Conservation (phyloP, 2,113 vertebrate genomes). For the Oryzias melastigma region DNA sequence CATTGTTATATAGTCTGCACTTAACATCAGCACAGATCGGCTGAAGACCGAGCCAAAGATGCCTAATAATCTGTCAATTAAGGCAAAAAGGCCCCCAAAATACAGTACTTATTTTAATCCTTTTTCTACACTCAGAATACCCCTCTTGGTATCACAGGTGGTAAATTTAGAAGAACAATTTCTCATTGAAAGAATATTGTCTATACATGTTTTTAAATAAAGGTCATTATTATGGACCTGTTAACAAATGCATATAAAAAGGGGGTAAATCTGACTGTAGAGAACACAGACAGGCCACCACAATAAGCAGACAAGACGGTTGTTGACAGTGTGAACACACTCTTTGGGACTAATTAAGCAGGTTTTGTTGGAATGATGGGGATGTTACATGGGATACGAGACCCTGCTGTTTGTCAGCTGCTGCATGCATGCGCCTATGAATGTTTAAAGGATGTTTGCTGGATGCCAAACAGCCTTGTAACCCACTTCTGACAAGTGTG, state of each 20-base stretch:
- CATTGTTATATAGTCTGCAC: not conserved
- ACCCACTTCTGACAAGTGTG: conserved; percentile 49
- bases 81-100: too few relatives aligned
- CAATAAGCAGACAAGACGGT: conserved; percentile 36
- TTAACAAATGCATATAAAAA: too few relatives aligned
- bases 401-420: conserved; percentile 44
- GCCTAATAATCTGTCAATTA: too few relatives aligned
- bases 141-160: too few relatives aligned
- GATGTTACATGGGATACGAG: conserved; percentile 36
- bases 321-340: conserved; percentile 33
- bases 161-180: too few relatives aligned
- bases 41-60: not conserved
- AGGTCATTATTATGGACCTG: too few relatives aligned
- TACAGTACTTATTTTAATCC: not conserved
- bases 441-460: conserved; percentile 22
- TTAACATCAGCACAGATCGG: not conserved
- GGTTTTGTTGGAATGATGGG: conserved; percentile 48
- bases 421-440: conserved; percentile 21
- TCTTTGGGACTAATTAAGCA: conserved; percentile 65
- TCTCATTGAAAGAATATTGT: too few relatives aligned
- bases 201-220: too few relatives aligned
- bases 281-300: conserved; percentile 11
- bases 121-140: not conserved
- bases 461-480: conserved; percentile 57
- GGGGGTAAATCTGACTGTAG: not conserved